Base-by-base conservation (phyloP, 2,113 vertebrate genomes). In the Acrocephalus kingi region DNA sequence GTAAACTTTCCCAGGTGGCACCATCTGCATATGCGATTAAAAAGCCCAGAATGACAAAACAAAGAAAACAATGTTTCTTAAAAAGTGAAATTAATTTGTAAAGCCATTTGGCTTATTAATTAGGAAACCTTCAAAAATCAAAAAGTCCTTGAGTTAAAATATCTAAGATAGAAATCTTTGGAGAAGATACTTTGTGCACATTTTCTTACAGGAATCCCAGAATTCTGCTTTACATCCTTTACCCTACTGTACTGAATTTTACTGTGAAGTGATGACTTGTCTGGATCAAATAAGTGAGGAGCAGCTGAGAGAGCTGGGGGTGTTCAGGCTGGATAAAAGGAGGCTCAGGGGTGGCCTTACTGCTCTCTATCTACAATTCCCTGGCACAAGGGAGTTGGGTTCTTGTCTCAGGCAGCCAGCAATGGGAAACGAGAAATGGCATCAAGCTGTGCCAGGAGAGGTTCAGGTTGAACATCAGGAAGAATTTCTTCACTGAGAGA, bases 301-400 rank as follows among this genome's bases (percentile, higher is more conserved):
- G 66, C 24, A 78, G 23, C 74, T 62, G 37, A 22, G 54, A 21
- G 46, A 52, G 33, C 54, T 61, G 84, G 48, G 48, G 23, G 2
- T 46, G n/a, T 39, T 62, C 41, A 49, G 30, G 7, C 30, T 63
- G 75, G 66, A 49, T 55, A 48, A 56, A 55, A 56, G 35, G 30
- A 64, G 30, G 6, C 49, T 79, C 21, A 27, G 75, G 66, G 4
- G 11, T 21, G 58, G 13, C 39, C 20, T 69, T 62, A 23, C 9
- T 5, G 0, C 46, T 69, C 55, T 30, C 48, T 39, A 7, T 39
- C 37, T 39, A 39, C 41, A 48, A 1, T 15, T 46, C 56, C 28
- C 20, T 62, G 66, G 17, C 49, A 55, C 1, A 1, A 48, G 48
- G 30, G 24, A n/a, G 30, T 79, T 0, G 0, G 7, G 41, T 30